Conservation (phyloP, 1,140 invertebrate species). For the Eurytemora carolleeae region DNA sequence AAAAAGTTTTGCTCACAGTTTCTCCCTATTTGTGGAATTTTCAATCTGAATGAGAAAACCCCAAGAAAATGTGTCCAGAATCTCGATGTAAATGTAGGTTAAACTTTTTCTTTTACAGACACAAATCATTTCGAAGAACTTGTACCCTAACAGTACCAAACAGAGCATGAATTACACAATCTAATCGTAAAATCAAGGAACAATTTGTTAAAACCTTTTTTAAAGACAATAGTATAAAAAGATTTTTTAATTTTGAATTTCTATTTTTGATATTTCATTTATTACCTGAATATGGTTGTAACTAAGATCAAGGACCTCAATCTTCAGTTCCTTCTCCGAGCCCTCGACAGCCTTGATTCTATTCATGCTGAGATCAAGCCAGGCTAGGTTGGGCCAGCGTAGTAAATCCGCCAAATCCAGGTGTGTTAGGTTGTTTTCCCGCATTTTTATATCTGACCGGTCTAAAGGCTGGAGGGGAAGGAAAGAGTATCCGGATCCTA, state of each 20-base stretch:
- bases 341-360: background rate
- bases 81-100: no score
- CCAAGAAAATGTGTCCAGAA: no score
- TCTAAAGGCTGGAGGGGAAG: no score
- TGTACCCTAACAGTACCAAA: background rate
- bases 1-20: no score
- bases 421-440: background rate
- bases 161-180: no score
- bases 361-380: background rate
- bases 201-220: background rate
- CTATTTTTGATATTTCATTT: background rate
- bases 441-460: background rate
- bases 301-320: background rate
- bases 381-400: background rate
- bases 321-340: background rate
- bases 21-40: no score
- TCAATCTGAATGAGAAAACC: no score
- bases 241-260: background rate
- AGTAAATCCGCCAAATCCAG: background rate
- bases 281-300: background rate
- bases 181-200: no score
- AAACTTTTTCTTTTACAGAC: background rate
- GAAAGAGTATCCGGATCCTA: no score
- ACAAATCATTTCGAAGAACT: background rate
- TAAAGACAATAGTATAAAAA: background rate